Evolutionary conservation across 2,888 invertebrate genomes (phyloP).

Genomic region (Adelphocoris suturalis): DNA sequence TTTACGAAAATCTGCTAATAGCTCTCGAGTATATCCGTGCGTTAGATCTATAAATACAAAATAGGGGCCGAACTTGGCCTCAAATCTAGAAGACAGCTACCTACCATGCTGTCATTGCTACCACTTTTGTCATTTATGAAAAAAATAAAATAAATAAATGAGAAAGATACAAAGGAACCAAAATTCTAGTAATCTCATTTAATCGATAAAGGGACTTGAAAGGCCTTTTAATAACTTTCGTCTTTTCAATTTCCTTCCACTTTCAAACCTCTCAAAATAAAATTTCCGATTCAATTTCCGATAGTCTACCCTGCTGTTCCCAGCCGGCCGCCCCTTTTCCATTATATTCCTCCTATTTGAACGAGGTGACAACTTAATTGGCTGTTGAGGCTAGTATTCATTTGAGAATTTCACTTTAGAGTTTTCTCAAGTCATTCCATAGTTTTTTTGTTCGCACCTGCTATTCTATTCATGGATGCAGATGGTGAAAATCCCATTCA

Average conservation of each 20-base stretch:
- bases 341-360: background rate
- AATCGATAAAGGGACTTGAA: background rate
- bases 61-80: too few species aligned
- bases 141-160: background rate
- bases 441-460: background rate
- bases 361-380: conserved; percentile 36
- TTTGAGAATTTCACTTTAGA: background rate
- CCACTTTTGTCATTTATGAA: too few species aligned
- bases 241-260: conserved; percentile 35
- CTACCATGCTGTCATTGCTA: too few species aligned
- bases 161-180: background rate
- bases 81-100: too few species aligned
- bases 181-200: background rate
- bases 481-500: background rate
- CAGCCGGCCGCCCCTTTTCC: background rate
- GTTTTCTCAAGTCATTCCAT: background rate
- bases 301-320: background rate
- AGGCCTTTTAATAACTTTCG: background rate
- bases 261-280: conserved; percentile 31
- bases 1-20: too few species aligned
- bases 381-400: conserved; percentile 20
- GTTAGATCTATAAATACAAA: too few species aligned
- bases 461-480: background rate
- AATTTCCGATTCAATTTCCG: conserved; percentile 47
- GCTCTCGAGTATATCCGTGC: too few species aligned